A percentile compares a stretch with the other conserved stretches of the same genome.
These are phyloP conservation scores for Glandiceps talaboti DNA, from an alignment of 53 echinoderm and acorn worm species.

Conservation along the genomic window DNA sequence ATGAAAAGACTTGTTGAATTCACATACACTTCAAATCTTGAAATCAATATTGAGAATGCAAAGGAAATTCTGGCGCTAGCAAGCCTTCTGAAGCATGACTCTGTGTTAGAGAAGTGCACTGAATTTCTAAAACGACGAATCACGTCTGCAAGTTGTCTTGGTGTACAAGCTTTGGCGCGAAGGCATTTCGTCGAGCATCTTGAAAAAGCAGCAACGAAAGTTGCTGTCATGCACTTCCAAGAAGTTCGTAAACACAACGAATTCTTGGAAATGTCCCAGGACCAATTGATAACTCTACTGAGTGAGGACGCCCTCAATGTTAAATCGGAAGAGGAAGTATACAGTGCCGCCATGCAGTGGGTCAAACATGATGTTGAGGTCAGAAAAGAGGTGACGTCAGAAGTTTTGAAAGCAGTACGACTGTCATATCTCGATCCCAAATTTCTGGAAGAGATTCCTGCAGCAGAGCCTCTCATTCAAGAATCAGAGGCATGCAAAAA, in stretches of 20 bases:
- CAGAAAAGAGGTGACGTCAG: conserved; percentile 41
- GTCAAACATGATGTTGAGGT: conserved; percentile 55
- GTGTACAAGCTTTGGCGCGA: conserved; percentile 60
- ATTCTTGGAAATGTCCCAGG: conserved; percentile 41
- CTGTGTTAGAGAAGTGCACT: conserved; percentile 86
- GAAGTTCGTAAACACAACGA: conserved; percentile 81
- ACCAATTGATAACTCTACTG: conserved; percentile 76
- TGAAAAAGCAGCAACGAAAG: conserved; percentile 65
- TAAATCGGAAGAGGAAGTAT: conserved; percentile 69
- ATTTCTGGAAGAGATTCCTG: conserved; percentile 46
- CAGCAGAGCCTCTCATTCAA: conserved; percentile 40
- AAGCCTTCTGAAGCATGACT: conserved; percentile 69
- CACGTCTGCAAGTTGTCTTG: conserved; percentile 75
- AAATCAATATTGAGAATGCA: conserved; percentile 86
- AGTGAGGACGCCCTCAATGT: conserved; percentile 93
- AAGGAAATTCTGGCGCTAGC: conserved; percentile 72
- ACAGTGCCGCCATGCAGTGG: conserved; percentile 82
- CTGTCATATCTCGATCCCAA: conserved; percentile 74
- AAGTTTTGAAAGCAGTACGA: conserved; percentile 57
- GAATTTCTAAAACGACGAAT: conserved; percentile 80
- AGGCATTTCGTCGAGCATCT: conserved; percentile 73
- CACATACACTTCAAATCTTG: conserved; percentile 89
- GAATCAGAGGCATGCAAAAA: conserved; percentile 60
- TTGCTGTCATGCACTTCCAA: conserved; percentile 85
- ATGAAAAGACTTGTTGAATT: conserved; percentile 86